Evolutionary conservation across 2,888 invertebrate genomes (phyloP).

Genomic region (Dromius quadrimaculatus): DNA sequence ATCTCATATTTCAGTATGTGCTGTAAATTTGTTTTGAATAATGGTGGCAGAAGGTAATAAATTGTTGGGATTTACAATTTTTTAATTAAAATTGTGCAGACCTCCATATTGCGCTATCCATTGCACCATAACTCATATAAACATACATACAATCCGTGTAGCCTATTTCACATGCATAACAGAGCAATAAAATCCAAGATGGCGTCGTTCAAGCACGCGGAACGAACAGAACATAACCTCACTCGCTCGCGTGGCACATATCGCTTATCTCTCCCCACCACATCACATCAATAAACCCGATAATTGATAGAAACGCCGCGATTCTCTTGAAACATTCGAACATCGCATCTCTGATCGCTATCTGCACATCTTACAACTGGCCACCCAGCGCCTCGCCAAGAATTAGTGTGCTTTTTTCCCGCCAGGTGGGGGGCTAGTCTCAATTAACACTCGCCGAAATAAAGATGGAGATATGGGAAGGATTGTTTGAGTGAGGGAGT

Average conservation of each 20-base stretch:
- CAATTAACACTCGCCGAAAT: conserved; percentile 55
- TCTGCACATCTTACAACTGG: conserved; percentile 38
- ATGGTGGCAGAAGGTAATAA: too few species aligned
- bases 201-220: background rate
- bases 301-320: conserved; percentile 29
- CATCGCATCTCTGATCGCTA: conserved; percentile 16
- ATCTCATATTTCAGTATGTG: too few species aligned
- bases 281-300: conserved; percentile 27
- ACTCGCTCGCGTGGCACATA: conserved; percentile 21
- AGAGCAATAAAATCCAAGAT: conserved; percentile 7
- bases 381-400: conserved; percentile 54
- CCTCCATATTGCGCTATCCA: too few species aligned
- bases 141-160: background rate
- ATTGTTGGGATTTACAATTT: too few species aligned
- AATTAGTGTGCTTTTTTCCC: conserved; percentile 57
- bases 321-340: conserved; percentile 16
- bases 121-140: too few species aligned
- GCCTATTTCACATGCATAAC: background rate
- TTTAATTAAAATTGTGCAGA: too few species aligned
- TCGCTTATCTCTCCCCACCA: background rate
- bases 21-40: too few species aligned
- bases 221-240: background rate
- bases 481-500: background rate
- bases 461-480: conserved; percentile 38
- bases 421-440: conserved; percentile 55